Evolutionary conservation across 2,888 invertebrate species (phyloP).

Genomic region (Eledona agricola): DNA sequence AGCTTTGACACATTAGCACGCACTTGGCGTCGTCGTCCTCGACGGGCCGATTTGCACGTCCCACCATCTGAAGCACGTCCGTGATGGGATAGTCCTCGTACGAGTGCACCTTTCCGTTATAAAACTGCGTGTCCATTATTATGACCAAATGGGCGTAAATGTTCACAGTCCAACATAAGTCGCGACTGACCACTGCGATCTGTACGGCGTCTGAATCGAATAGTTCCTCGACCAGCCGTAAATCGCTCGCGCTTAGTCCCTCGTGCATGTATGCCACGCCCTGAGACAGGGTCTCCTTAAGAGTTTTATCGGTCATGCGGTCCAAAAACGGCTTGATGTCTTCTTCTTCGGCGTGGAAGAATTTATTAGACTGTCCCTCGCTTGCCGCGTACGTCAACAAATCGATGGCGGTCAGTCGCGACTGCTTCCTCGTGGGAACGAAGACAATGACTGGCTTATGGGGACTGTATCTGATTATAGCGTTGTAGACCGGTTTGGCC

Average conservation of each 20-base stretch:
- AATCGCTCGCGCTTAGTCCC: constrained; percentile 85
- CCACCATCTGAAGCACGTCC: constrained; percentile 98
- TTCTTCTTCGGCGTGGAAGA: constrained; percentile 87
- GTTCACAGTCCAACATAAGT: constrained; percentile 91
- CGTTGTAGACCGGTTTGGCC: constrained; percentile 97
- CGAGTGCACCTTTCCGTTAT: constrained; percentile 82
- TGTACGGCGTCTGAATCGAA: constrained; percentile 94
- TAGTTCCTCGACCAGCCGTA: constrained; percentile 90
- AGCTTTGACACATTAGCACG: constrained; percentile 95
- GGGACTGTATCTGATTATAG: constrained; percentile 84
- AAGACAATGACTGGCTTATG: constrained; percentile 88
- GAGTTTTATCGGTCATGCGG: constrained; percentile 86
- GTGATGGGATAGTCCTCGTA: constrained; percentile 99
- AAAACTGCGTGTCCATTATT: constrained; percentile 95
- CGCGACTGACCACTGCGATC: constrained; percentile 90
- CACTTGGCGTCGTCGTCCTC: constrained; percentile 94
- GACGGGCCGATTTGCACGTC: constrained; percentile 91
- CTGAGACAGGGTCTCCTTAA: constrained; percentile 90
- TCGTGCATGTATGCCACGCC: constrained; percentile 98
- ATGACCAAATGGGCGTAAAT: constrained; percentile 94
- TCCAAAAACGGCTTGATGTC: constrained; percentile 90
- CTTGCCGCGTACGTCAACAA: constrained; percentile 93
- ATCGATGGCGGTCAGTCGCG: constrained; percentile 94
- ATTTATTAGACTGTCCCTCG: constrained; percentile 84
- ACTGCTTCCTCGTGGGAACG: constrained; percentile 90